Base-by-base conservation (phyloP, 2,888 invertebrate genomes). In the Dryocosmus kuriphilus region DNA sequence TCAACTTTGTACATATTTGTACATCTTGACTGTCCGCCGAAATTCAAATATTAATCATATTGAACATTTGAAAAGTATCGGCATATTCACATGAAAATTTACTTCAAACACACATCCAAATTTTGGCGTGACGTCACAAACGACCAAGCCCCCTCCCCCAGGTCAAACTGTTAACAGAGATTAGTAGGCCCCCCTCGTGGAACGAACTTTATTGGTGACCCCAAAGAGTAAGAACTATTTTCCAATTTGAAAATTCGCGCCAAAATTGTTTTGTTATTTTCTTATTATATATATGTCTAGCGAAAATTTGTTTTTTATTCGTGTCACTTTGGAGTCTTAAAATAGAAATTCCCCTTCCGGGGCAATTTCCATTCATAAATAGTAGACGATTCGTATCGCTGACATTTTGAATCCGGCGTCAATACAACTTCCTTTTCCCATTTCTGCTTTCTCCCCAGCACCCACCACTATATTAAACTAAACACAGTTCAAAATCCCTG, bases 381-480 rank as follows among this genome's bases (percentile, higher is more conserved):
- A 62, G 46, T 71, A 62, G 27, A n/a, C n/a, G 6, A 35, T 73
- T 71, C 76, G 76, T 75, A 75, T 63, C 79, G 77, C 75, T 75
- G 38, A 51, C 71, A 71, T 71, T 19, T 71, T 71, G 51, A 71
- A 16, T 3, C n/a, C 1, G 2, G 16, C 51, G 30, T 51, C 71
- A 71, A 71, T n/a, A 30, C 6, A 71, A 19, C 11, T 3, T 27
- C 27, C 22, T 22, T 60, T 60, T 3, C 24, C 14, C 22, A 1
- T 4, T n/a, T n/a, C n/a, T n/a, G n/a, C 6, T 22, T 27, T 55
- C 1, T 1, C 2, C 51, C 14, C 14, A 24, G 5, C 2, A 16
- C 19, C 3, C 1, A 35, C 2, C 11, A 2, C 16, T 22, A 11
- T 16, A 24, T 65, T 24, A 24, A 19, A n/a, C 5, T 7, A 9